These are phyloP conservation scores for Drosophila nigrodunni DNA, from an alignment of 1,140 invertebrate species.

Conservation along the genomic window DNA sequence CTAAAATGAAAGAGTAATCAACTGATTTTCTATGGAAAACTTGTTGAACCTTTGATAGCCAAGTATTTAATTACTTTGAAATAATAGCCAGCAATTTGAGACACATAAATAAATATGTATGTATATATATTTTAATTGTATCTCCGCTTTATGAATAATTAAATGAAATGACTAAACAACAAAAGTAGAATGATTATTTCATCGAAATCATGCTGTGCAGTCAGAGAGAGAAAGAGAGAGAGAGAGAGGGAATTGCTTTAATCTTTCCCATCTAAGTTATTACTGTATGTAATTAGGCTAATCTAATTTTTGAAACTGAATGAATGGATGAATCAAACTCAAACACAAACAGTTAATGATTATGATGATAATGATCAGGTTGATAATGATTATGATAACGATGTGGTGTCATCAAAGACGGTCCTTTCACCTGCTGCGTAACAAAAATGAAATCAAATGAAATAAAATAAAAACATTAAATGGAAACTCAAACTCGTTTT, in stretches of 20 bases:
- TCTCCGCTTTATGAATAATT: constrained; percentile 2
- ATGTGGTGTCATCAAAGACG: constrained; percentile 32
- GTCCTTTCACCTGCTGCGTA: constrained; percentile 28
- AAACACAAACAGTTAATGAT: constrained; percentile 23
- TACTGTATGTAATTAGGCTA: constrained; percentile 44
- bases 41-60: background rate
- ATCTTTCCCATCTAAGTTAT: constrained; percentile 26
- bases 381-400: constrained; percentile 33
- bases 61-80: constrained; percentile 1
- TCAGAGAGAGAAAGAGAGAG: background rate
- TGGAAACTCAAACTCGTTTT: constrained; percentile 56
- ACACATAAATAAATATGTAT: too few relatives aligned
- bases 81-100: background rate
- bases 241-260: constrained; percentile 10
- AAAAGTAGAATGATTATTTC: constrained; percentile 1
- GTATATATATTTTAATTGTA: background rate
- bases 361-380: constrained; percentile 20
- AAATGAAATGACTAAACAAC: constrained; percentile 13
- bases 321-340: background rate
- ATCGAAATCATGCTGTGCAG: constrained; percentile 14
- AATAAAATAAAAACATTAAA: constrained; percentile 7
- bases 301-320: constrained; percentile 8
- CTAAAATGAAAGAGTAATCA: constrained; percentile 14
- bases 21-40: too few relatives aligned
- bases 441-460: background rate